A percentile compares a stretch with the other conserved stretches of the same genome.
Conservation (phyloP, 2,797 vertebrate species). For the Clarias platycephalus region DNA sequence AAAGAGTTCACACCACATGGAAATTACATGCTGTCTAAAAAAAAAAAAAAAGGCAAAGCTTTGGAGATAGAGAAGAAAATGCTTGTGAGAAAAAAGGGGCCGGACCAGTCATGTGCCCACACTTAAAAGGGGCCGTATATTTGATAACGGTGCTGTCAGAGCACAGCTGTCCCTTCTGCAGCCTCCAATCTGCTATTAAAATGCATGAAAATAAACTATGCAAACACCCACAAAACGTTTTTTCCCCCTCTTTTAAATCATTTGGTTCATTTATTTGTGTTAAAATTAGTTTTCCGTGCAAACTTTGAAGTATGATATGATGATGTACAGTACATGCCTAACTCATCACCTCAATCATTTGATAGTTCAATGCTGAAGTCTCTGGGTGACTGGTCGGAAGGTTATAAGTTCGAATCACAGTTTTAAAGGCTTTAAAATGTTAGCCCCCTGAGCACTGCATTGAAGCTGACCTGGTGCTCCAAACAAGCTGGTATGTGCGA, state of each 20-base stretch:
- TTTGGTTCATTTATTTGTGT: slow-evolving; percentile 53
- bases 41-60: slow-evolving; percentile 20
- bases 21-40: slow-evolving; percentile 28
- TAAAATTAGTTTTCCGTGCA: background rate
- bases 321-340: background rate
- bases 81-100: background rate
- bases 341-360: background rate
- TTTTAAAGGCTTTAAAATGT: background rate
- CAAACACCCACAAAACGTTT: slow-evolving; percentile 62
- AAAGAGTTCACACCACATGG: slow-evolving; percentile 21
- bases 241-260: slow-evolving; percentile 57
- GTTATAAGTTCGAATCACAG: background rate
- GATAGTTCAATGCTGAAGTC: background rate
- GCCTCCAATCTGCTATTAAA: slow-evolving; percentile 69
- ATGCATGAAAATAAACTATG: slow-evolving; percentile 62
- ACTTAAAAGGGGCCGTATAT: slow-evolving; percentile 17
- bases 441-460: background rate
- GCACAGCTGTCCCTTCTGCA: slow-evolving; percentile 49
- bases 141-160: slow-evolving; percentile 23
- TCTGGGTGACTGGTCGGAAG: background rate
- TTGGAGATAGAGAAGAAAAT: slow-evolving; percentile 1
- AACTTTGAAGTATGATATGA: background rate
- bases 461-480: background rate
- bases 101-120: background rate
- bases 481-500: background rate